Evolutionary conservation across 2,113 vertebrate species (phyloP).

Genomic region (Microcebus ravelobensis): DNA sequence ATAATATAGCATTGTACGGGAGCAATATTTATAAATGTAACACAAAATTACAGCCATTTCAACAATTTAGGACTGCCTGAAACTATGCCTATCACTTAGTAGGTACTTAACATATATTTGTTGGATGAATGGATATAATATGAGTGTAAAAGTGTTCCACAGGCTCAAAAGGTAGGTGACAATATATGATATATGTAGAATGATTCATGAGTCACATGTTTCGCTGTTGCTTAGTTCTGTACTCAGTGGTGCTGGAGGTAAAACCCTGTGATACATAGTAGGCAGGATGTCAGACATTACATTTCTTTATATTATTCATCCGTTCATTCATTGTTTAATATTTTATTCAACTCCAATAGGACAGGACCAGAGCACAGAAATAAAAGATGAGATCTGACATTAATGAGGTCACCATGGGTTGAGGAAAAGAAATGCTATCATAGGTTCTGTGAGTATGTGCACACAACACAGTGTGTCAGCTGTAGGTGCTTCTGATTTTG

Average conservation of each 20-base stretch:
- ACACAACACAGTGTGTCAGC: background rate
- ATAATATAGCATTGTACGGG: background rate
- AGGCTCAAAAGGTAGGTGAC: background rate
- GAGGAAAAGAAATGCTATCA: background rate
- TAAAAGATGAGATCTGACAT: background rate
- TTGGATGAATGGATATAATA: background rate
- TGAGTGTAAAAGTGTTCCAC: background rate
- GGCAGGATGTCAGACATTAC: background rate
- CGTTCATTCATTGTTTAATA: background rate
- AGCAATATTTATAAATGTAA: background rate
- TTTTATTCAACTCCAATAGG: background rate
- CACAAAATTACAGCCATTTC: background rate
- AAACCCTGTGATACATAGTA: background rate
- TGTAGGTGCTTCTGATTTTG: background rate
- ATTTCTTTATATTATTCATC: background rate
- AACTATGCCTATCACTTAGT: background rate
- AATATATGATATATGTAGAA: background rate
- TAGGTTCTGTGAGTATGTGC: background rate
- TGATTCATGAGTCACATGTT: background rate
- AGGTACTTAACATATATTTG: background rate
- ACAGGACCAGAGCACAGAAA: background rate
- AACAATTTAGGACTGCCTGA: background rate
- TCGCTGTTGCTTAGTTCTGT: background rate
- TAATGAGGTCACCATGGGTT: background rate
- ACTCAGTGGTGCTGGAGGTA: background rate